phyloP scores from a whole-genome alignment of 2,888 invertebrate species.

The Cheilosia vernalis region DNA sequence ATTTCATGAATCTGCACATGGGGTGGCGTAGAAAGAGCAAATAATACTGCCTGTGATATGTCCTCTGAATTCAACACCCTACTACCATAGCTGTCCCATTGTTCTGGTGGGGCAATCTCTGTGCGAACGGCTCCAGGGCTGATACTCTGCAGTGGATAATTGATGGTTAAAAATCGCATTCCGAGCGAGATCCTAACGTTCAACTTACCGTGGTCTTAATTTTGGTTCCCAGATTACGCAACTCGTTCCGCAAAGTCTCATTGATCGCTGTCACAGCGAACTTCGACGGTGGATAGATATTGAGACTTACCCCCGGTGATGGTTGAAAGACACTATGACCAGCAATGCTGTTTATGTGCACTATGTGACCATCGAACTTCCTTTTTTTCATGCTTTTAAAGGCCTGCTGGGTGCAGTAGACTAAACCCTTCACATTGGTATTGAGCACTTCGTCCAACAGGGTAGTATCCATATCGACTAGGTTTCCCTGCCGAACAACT shows the following conservation, averaged over 20 bases:
- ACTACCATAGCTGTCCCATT: slow-evolving; percentile 76
- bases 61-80: slow-evolving; percentile 35
- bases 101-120: slow-evolving; percentile 61
- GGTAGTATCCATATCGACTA: slow-evolving; percentile 32
- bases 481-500: neutral
- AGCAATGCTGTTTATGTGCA: slow-evolving; percentile 80
- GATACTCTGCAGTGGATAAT: slow-evolving; percentile 35
- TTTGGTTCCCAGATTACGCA: slow-evolving; percentile 70
- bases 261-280: slow-evolving; percentile 76
- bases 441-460: slow-evolving; percentile 79
- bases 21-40: slow-evolving; percentile 51
- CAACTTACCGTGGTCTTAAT: slow-evolving; percentile 77
- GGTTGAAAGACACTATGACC: slow-evolving; percentile 73
- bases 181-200: too few species aligned
- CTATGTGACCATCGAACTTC: slow-evolving; percentile 83
- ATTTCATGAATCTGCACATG: slow-evolving; percentile 62
- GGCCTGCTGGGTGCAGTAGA: slow-evolving; percentile 83
- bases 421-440: slow-evolving; percentile 82
- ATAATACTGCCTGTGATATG: slow-evolving; percentile 45
- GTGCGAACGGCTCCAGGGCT: slow-evolving; percentile 56
- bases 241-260: slow-evolving; percentile 76
- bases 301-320: slow-evolving; percentile 32
- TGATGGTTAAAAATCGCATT: too few species aligned
- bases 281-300: slow-evolving; percentile 76
- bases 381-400: slow-evolving; percentile 82